Evolutionary conservation across 2,888 invertebrate species (phyloP), one percentile per base, ranked within the genome.

Genomic region (Trichogramma evanescens): DNA sequence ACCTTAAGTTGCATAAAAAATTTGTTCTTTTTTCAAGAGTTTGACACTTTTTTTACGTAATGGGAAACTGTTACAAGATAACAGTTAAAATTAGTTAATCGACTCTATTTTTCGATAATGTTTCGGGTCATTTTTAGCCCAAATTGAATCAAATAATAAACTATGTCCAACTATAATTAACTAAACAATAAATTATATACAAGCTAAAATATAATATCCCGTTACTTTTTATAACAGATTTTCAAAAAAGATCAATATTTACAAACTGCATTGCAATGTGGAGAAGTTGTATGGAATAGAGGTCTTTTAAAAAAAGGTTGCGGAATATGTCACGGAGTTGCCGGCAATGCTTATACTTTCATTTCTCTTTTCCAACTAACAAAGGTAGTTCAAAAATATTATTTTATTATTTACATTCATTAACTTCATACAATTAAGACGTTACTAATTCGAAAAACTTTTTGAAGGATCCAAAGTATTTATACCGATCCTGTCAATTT

Each of bases 281-380:
- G 87, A 4, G 89, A 93, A 56, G 83, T 89, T 8, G 83, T 91
- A 62, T 95, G 94, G 95, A 70, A 83, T 58, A 81, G 91, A 66
- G 95, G 95, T 4, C 75, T 95, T 38, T 79, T 91, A 48, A 84
- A 82, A 66, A 94, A 93, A 79, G 93, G 94, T 6, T 93, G 89
- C 74, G 90, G 93, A 62, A 78, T 95, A 26, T 95, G 94, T 72
- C 95, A 95, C 73, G 95, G 95, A 2, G 88, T 89, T 4, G 82
- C 91, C 65, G 95, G 94, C 60, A 95, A 95, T 79, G 92, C 88
- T 1, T 94, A 93, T 72, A 82, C 89, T 6, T 91, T 94, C 72
- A 79, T 95, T 56, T 83, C 85, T 67, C 77, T 94, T 41, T 93
- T 86, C 74, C 88, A 90, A 75, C 80, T 83, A n/a, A 93, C 92